These are phyloP conservation scores for Parotia lawesii DNA, from an alignment of 2,113 vertebrate genomes.

Conservation along the genomic window DNA sequence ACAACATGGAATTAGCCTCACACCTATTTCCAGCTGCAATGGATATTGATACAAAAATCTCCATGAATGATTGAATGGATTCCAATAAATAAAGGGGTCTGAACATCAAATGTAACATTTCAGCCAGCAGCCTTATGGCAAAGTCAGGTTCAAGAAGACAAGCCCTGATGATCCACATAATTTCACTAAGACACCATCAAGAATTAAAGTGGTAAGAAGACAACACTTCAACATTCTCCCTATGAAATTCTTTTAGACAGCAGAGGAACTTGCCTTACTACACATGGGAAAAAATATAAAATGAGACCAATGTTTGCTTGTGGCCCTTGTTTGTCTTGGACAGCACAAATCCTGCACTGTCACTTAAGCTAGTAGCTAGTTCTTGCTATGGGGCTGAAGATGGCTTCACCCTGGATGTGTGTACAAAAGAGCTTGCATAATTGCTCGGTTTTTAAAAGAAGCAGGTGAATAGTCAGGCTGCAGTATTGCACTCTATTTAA, in stretches of 20 bases:
- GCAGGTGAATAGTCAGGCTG: not conserved
- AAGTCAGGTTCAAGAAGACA: not conserved
- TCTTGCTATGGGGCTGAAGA: not conserved
- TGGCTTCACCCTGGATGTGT: not conserved
- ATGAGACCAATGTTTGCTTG: not conserved
- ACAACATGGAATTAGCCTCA: not conserved
- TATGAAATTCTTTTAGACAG: not conserved
- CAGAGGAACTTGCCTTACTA: not conserved
- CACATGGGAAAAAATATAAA: not conserved
- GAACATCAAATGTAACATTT: not conserved
- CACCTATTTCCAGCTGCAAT: not conserved
- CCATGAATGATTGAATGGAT: not conserved
- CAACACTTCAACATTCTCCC: not conserved
- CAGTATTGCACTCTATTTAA: not conserved
- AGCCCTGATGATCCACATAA: not conserved
- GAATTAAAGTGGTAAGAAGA: not conserved
- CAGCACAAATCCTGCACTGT: not conserved
- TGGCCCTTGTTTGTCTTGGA: not conserved
- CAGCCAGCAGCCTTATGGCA: not conserved
- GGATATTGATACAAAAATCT: not conserved
- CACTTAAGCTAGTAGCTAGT: not conserved
- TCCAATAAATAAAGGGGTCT: not conserved
- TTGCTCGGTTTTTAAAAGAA: not conserved
- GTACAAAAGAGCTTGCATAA: not conserved
- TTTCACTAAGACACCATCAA: not conserved